Base-by-base conservation (phyloP, 2,888 invertebrate genomes). In the Lasioglossum morio region DNA sequence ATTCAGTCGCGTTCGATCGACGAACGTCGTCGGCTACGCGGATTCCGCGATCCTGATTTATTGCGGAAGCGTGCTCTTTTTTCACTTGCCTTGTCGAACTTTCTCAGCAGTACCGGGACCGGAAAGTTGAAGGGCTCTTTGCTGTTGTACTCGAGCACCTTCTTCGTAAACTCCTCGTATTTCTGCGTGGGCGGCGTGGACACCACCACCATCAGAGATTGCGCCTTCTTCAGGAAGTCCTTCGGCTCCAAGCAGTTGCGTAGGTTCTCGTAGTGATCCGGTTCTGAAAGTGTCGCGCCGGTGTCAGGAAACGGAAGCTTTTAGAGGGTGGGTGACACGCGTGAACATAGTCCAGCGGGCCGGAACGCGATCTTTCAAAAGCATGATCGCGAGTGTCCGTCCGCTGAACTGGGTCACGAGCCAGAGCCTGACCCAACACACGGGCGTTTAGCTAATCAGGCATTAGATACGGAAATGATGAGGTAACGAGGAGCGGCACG, bases 121-220 rank as follows among this genome's bases (percentile, higher is more conserved):
- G 96, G 95, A 93, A 99, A 98, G 92, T 97, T 97, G 94, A 99
- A 99, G 0, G 99, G 99, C 87, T 97, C 96, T 94, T 96, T 96
- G 76, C 96, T 96, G 94, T 98, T 99, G 95, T 98, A 98, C 79
- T 96, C 96, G 79, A 97, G 96, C 40, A 99, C 99, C 94, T 96
- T 96, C 75, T 97, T 96, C 23, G 98, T 98, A 95, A 99, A 99
- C 53, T 97, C 96, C 90, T 97, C 97, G 93, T 97, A 97, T 91
- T 96, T 96, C 88, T 97, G 96, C 74, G 96, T 94, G 0, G 99
- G 98, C 73, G 98, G 98, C 37, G 98, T 98, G 0, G 98, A 97
- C 1, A 98, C 98, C 70, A 99, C 97, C 34, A 99, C 98, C 85
- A 99, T 96, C 43, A 99, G 96, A 4, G 98, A 98, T 92, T 97